phyloP scores from a whole-genome alignment of 2,888 invertebrate genomes.

The Ormyrus nitidulus region DNA sequence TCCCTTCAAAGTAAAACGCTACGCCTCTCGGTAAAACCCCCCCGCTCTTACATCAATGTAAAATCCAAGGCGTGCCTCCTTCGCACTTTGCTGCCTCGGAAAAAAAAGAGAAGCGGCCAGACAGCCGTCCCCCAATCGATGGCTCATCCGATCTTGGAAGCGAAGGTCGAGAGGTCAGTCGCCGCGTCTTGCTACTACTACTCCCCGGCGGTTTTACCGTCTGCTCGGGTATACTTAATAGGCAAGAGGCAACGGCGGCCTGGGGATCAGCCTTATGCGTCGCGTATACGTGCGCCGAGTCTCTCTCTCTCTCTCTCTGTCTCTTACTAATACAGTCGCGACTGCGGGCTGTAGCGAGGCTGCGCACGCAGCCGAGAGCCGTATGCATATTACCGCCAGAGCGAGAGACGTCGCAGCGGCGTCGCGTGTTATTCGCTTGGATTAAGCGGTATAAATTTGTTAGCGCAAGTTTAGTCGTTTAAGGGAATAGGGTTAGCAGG shows the following conservation, averaged over 20 bases:
- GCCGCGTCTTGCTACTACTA: slow-evolving; percentile 1
- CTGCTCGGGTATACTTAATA: slow-evolving; percentile 61
- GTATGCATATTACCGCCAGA: slow-evolving; percentile 18
- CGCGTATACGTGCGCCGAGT: slow-evolving; percentile 52
- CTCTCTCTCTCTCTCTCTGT: too few species aligned
- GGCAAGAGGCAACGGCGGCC: slow-evolving; percentile 56
- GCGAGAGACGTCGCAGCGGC: background rate
- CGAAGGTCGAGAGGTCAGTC: too few species aligned
- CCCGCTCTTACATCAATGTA: too few species aligned
- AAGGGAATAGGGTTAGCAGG: background rate
- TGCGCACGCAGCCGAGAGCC: background rate
- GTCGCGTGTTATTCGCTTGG: slow-evolving; percentile 22
- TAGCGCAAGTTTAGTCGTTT: background rate
- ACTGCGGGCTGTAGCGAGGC: background rate
- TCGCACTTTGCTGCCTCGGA: too few species aligned
- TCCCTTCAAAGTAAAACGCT: too few species aligned
- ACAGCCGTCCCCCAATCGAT: too few species aligned
- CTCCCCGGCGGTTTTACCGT: slow-evolving; percentile 57
- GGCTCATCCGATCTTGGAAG: too few species aligned
- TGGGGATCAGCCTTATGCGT: slow-evolving; percentile 60
- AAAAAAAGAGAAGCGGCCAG: too few species aligned
- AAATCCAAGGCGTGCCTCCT: too few species aligned
- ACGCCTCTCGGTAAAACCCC: too few species aligned
- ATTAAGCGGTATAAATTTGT: slow-evolving; percentile 14
- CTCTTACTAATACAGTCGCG: background rate